Evolutionary conservation across 1,140 invertebrate species (phyloP).

Genomic region (Heliconius congener): DNA sequence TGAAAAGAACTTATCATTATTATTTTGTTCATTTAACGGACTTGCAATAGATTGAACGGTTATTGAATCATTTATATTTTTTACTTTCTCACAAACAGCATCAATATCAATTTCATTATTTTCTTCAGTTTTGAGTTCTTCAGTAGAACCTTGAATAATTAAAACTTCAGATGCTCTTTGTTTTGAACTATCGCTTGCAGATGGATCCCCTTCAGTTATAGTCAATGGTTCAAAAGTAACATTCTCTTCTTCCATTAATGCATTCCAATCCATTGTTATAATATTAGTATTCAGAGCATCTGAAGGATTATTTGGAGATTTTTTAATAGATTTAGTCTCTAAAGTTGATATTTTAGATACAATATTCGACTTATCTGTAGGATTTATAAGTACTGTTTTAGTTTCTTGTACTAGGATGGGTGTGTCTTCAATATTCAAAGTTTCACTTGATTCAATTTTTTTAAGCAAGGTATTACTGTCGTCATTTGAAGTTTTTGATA

Average conservation of each 20-base stretch:
- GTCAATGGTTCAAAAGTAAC: slow-evolving; percentile 46
- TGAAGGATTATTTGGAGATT: background rate
- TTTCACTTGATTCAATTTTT: background rate
- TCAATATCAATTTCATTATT: background rate
- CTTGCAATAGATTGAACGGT: background rate
- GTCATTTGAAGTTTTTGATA: background rate
- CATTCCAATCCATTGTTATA: slow-evolving; percentile 69
- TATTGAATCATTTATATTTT: background rate
- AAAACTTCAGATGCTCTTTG: slow-evolving; percentile 63
- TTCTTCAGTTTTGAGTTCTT: background rate
- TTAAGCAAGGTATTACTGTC: background rate
- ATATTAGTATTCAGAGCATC: slow-evolving; percentile 33
- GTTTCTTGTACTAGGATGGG: background rate
- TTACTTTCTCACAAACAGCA: background rate
- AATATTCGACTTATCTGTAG: background rate
- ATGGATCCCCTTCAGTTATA: slow-evolving; percentile 37
- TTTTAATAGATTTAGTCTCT: background rate
- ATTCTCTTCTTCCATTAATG: slow-evolving; percentile 72
- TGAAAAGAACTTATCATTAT: slow-evolving; percentile 66
- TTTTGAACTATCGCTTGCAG: slow-evolving; percentile 27
- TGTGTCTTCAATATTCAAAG: background rate
- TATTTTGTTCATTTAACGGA: slow-evolving; percentile 60
- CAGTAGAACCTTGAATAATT: slow-evolving; percentile 52
- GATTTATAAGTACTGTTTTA: background rate
- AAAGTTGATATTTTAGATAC: background rate